These are phyloP conservation scores for Dendroctonus valens DNA, from an alignment of 1,140 invertebrate species.

Conservation along the genomic window DNA sequence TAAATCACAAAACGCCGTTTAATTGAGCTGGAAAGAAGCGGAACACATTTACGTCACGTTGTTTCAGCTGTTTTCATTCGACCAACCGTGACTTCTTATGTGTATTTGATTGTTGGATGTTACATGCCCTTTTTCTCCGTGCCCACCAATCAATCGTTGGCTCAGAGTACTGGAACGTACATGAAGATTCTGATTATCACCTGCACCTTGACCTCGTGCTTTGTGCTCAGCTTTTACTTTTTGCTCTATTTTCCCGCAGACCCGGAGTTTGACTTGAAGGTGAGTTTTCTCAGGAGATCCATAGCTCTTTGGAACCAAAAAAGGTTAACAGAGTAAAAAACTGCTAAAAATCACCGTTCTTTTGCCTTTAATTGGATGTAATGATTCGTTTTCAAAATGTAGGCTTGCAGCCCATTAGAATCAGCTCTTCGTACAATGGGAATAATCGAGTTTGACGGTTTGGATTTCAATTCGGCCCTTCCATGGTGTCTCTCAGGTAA, in stretches of 20 bases:
- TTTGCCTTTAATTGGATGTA: too few relatives aligned
- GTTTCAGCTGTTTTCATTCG: slow-evolving; percentile 21
- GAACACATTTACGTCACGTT: neutral
- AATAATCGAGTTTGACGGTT: slow-evolving; percentile 13
- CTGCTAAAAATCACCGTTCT: too few relatives aligned
- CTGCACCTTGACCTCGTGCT: slow-evolving; percentile 8
- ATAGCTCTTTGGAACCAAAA: neutral
- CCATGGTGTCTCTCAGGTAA: slow-evolving; percentile 21
- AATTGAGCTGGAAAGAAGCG: too few relatives aligned
- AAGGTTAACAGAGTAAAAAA: too few relatives aligned
- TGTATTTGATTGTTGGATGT: slow-evolving; percentile 20
- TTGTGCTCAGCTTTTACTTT: slow-evolving; percentile 17
- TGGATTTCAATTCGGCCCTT: neutral
- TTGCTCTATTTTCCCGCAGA: slow-evolving; percentile 6
- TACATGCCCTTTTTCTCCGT: slow-evolving; percentile 29
- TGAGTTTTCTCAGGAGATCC: neutral
- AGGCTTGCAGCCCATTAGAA: slow-evolving; percentile 20
- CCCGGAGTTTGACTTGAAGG: neutral
- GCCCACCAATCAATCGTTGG: slow-evolving; percentile 8
- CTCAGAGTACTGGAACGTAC: slow-evolving; percentile 10
- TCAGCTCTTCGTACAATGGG: slow-evolving; percentile 13
- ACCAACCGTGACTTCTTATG: slow-evolving; percentile 13
- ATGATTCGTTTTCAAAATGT: too few relatives aligned
- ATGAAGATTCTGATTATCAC: slow-evolving; percentile 17
- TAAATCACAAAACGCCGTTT: too few relatives aligned